Base-by-base conservation (phyloP, 2,888 invertebrate genomes). In the Macrostomum cliftonense region DNA sequence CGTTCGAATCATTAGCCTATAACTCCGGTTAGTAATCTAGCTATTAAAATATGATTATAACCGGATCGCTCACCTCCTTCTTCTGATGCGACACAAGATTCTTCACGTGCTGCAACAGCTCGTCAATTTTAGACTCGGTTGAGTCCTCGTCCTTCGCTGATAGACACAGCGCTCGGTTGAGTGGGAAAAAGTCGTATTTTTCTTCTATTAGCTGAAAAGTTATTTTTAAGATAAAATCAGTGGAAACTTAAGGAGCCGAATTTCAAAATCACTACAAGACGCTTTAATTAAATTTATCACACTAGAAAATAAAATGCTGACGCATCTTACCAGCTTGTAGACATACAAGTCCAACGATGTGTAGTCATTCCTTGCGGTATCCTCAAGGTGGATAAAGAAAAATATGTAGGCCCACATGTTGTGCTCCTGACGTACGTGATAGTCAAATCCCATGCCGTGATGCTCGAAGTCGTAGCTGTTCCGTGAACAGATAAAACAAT, bases 321-420 rank as follows among this genome's bases (percentile, higher is more conserved):
- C 28, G 28, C 20, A 45, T 60, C 64, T 56, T 53, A 68, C 68
- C 61, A 64, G 55, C 54, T 61, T 62, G 54, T 56, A 59, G 36
- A 68, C 66, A 52, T 58, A 66, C 58, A 68, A 63, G 50, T 70
- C 69, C 45, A 70, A 57, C 1, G 65, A 64, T 1, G 64, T 70
- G 56, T 67, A 67, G 53, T 70, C 69, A 48, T 68, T 70, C 16
- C 61, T 61, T 49, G 65, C 65, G 1, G 69, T 70, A 19, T 68
- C 68, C 53, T 68, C 62, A 13, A 70, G 60, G 52, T 70, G 68
- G 42, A 70, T 70, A 55, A 70, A 68, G 60, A 69, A 70, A 59
- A 70, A 70, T 17, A 70, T 63, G 55, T 70, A 70, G 4, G 67
- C 59, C 70, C 69, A 70, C 65, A 69, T 68, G 58, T 67, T 67